These are phyloP conservation scores for Numenius phaeopus DNA, from an alignment of 2,797 vertebrate genomes.

Conservation along the genomic window DNA sequence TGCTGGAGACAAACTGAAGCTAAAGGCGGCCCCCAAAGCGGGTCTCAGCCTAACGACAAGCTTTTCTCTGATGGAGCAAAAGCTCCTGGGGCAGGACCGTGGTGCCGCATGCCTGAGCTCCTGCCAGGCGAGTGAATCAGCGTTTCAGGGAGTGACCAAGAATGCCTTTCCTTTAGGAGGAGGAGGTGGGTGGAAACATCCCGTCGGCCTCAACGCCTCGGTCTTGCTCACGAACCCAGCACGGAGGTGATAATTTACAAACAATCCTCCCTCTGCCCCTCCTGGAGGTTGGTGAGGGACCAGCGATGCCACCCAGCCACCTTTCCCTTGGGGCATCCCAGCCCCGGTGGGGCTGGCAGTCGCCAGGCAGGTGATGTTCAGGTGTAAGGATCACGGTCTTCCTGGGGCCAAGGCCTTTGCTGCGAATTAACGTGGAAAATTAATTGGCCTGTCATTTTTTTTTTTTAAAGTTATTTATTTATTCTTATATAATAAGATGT, in stretches of 20 bases:
- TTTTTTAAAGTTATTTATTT: neutral
- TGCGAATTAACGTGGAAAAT: neutral
- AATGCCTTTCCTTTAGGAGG: conserved; percentile 25
- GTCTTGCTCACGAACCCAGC: neutral
- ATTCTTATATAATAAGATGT: neutral
- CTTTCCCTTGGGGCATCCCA: neutral
- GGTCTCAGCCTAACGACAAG: neutral
- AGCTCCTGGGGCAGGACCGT: neutral
- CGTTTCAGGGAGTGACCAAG: conserved; percentile 37
- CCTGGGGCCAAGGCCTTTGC: neutral
- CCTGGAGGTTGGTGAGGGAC: neutral
- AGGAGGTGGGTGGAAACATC: conserved; percentile 9
- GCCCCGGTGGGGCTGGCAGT: neutral
- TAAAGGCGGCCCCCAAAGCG: neutral
- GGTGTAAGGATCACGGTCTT: fast-evolving
- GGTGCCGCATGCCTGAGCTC: neutral
- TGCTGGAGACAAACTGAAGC: neutral
- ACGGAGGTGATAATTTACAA: neutral
- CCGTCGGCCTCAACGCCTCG: neutral
- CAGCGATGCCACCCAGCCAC: neutral
- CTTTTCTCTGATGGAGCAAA: neutral
- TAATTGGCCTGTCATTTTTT: neutral
- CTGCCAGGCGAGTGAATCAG: conserved; percentile 48
- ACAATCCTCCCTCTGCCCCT: neutral
- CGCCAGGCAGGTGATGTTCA: neutral